Evolutionary conservation across 2,888 invertebrate species (phyloP), one percentile per base, ranked within the genome.

Genomic region (Ennomos quercinarius): DNA sequence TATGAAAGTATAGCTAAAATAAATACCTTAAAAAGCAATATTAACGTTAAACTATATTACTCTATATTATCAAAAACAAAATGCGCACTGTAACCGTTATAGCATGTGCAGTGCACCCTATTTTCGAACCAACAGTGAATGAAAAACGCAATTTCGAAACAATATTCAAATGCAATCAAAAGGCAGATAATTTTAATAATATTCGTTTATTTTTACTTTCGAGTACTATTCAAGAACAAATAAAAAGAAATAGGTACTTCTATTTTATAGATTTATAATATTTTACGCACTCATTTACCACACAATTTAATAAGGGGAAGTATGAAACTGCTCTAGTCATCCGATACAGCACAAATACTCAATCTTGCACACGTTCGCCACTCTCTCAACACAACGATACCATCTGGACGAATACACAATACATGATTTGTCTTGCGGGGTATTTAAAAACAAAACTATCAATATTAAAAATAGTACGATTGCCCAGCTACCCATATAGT

Each of bases 401-500:
- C 39, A 60, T 56, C 76, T 80, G 81, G 81, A 82, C 79, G 81
- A 83, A 76, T 78, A 81, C 82, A 80, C 78, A 76, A 82, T 79
- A 86, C 86, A 87, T 81, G 82, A 85, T 83, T 45, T 80, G 76
- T 82, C 78, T 83, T 77, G 80, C 77, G 76, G 79, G 77, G 78
- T 80, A 83, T 74, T 77, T 78, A 77, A 75, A 83, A 83, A 79
- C 77, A 82, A 83, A 82, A 83, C 79, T 85, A 85, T 79, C 78
- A 81, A 82, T 86, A 88, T 83, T 87, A 87, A 89, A 87, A 87
- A 86, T 86, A 89, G 84, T 88, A 87, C 79, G 89, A 89, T 91
- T 90, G 90, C 89, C 91, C 91, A 90, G 88, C 91, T 91, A 91
- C 91, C 91, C 88, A 88, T 85, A 86, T 82, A 87, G 87, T 87